phyloP scores from a whole-genome alignment of 2,113 vertebrate genomes.

The Delphinapterus leucas region DNA sequence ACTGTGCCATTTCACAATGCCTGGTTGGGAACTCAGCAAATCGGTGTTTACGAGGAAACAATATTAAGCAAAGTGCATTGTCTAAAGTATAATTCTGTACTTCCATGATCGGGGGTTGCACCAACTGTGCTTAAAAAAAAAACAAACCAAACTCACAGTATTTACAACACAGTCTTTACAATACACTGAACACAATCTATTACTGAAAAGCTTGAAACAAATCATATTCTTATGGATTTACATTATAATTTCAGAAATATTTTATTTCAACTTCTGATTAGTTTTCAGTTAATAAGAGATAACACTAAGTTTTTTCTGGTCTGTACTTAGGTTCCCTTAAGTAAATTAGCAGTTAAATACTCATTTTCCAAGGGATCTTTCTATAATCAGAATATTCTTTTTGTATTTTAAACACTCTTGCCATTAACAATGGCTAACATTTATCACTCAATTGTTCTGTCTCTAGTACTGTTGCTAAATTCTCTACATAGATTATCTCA shows the following conservation, averaged over 20 bases:
- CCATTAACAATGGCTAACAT: neutral
- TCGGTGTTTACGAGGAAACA: neutral
- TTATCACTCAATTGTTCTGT: neutral
- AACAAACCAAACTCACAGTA: neutral
- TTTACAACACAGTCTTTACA: neutral
- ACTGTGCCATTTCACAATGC: neutral
- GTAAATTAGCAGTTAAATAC: neutral
- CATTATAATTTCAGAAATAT: neutral
- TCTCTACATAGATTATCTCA: neutral
- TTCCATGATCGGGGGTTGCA: neutral
- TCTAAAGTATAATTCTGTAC: neutral
- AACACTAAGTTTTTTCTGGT: neutral
- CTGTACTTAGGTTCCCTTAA: neutral
- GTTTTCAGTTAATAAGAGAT: constrained; percentile 17
- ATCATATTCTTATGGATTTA: neutral
- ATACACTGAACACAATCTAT: neutral
- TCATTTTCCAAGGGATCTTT: neutral
- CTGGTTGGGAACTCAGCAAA: neutral
- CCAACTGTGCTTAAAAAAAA: neutral
- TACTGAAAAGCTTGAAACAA: constrained; percentile 4
- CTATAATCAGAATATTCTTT: neutral
- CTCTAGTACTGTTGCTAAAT: neutral
- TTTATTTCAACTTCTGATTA: constrained; percentile 29
- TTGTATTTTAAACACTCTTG: neutral
- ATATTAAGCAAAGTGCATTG: neutral